phyloP scores from a whole-genome alignment of 92 coral and sea anemone species.

The Ricordea florida region DNA sequence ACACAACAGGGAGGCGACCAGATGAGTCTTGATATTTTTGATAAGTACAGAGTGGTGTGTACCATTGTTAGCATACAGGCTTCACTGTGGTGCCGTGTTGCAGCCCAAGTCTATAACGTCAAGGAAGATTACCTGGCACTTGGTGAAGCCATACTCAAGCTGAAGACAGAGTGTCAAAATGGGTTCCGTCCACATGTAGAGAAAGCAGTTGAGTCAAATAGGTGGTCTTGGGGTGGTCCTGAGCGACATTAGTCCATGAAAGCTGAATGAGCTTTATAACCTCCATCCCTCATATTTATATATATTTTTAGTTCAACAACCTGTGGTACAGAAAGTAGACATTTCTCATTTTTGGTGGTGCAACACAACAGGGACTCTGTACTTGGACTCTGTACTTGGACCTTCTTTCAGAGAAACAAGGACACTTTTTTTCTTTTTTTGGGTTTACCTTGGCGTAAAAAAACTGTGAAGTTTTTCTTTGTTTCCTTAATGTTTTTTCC shows the following conservation, averaged over 20 bases:
- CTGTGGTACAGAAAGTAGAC: too few species aligned
- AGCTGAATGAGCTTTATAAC: too few species aligned
- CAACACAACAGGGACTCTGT: too few species aligned
- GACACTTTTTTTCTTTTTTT: too few species aligned
- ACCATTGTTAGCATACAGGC: conserved; percentile 69
- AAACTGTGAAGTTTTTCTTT: too few species aligned
- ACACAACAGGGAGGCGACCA: conserved; percentile 37
- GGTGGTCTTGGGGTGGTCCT: conserved; percentile 36
- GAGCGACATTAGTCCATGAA: conserved; percentile 2
- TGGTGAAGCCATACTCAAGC: conserved; percentile 53
- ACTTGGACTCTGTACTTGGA: too few species aligned
- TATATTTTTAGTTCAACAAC: too few species aligned
- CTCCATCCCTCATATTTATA: too few species aligned
- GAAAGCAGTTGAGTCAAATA: conserved; percentile 23
- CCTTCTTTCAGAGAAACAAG: too few species aligned
- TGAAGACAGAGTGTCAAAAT: conserved; percentile 38
- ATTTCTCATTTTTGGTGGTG: too few species aligned
- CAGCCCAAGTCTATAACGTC: conserved; percentile 72
- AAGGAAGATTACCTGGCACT: conserved; percentile 64
- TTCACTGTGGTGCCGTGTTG: conserved; percentile 83
- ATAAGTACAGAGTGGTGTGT: conserved; percentile 49
- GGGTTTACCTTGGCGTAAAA: too few species aligned
- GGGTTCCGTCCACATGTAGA: conserved; percentile 22
- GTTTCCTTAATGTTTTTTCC: too few species aligned
- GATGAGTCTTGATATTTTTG: conserved; percentile 29